phyloP scores from a whole-genome alignment of 2,888 invertebrate genomes.

The Epistrophella euchroma region DNA sequence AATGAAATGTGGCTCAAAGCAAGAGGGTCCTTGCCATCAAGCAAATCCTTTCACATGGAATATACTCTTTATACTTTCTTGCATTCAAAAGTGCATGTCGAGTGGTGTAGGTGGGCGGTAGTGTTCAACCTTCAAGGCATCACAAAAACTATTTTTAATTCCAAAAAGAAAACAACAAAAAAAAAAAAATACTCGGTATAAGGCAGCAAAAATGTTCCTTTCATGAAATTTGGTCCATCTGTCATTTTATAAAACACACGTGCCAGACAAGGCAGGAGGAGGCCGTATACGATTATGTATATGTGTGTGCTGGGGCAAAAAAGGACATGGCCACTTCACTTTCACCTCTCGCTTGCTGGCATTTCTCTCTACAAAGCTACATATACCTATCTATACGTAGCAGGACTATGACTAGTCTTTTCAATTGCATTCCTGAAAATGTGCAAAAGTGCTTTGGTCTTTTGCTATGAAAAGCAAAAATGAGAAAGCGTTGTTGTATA shows the following conservation, averaged over 20 bases:
- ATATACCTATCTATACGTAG: not conserved
- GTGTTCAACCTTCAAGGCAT: slow-evolving; percentile 22
- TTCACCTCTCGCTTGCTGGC: not conserved
- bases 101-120: not conserved
- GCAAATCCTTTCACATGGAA: slow-evolving; percentile 23
- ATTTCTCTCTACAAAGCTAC: not conserved
- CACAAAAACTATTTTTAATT: slow-evolving; percentile 15
- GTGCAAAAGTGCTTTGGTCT: slow-evolving; percentile 44
- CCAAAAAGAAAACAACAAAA: not conserved
- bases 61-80: slow-evolving; percentile 31
- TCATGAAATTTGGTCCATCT: slow-evolving; percentile 34
- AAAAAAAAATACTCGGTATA: not conserved
- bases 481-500: slow-evolving; percentile 36
- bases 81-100: slow-evolving; percentile 12
- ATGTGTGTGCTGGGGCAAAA: not conserved
- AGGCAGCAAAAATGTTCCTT: slow-evolving; percentile 12
- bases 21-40: slow-evolving; percentile 16
- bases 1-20: slow-evolving; percentile 42
- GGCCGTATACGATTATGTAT: not conserved
- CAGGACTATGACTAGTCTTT: slow-evolving; percentile 37
- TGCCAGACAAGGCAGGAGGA: slow-evolving; percentile 23
- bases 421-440: slow-evolving; percentile 43
- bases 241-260: slow-evolving; percentile 42
- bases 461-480: slow-evolving; percentile 33
- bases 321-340: slow-evolving; percentile 31